Evolutionary conservation across 1,140 invertebrate genomes (phyloP).

Genomic region (Euura saliciscinereae): DNA sequence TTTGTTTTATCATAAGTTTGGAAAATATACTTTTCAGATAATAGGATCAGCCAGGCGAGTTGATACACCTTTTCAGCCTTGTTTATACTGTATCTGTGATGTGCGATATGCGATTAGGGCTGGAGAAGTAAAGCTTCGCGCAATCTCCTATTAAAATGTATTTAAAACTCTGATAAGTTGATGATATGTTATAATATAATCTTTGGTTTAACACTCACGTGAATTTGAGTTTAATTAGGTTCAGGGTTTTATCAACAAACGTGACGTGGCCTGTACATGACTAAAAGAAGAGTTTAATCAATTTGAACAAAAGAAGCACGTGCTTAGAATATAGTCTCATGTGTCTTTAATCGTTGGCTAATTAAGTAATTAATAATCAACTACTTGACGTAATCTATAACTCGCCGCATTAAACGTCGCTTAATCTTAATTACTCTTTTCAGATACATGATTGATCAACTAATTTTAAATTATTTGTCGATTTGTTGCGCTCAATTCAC

Average conservation of each 20-base stretch:
- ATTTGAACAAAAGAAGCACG: neutral
- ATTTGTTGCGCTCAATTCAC: neutral
- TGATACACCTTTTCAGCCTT: neutral
- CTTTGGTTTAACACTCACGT: neutral
- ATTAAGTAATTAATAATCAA: conserved; percentile 15
- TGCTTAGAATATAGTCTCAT: neutral
- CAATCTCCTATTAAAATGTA: neutral
- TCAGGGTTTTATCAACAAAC: neutral
- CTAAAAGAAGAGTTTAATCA: no score
- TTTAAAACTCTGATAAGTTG: neutral
- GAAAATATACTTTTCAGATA: conserved; percentile 1
- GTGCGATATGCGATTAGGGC: neutral
- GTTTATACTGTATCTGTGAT: neutral
- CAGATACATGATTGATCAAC: conserved; percentile 14
- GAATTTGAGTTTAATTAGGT: neutral
- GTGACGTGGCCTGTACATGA: neutral
- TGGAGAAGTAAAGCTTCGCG: neutral
- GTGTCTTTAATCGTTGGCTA: conserved; percentile 8
- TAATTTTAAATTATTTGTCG: conserved; percentile 14
- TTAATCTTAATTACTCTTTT: conserved; percentile 15
- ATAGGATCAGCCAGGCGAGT: neutral
- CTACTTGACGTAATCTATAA: conserved; percentile 14
- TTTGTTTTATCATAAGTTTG: neutral
- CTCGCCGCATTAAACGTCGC: conserved; percentile 9
- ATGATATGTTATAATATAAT: neutral